Conservation (phyloP, 1,140 invertebrate genomes). For the Neodiprion fabricii region DNA sequence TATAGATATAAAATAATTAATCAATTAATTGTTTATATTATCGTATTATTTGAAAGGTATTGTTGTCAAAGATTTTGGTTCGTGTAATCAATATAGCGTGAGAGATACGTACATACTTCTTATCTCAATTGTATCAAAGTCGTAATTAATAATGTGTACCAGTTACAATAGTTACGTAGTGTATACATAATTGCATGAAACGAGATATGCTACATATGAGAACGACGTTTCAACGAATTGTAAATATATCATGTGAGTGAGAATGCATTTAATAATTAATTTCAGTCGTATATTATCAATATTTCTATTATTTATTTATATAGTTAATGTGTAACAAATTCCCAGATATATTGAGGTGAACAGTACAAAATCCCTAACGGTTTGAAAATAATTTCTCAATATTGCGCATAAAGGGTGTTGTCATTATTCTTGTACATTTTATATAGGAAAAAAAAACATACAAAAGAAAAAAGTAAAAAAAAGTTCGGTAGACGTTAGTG, state of each 20-base stretch:
- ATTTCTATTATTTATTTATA: constrained; percentile 4
- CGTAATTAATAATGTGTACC: too few species aligned
- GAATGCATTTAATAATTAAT: not conserved
- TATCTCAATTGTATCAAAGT: too few species aligned
- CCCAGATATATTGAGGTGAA: not conserved
- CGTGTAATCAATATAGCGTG: too few species aligned
- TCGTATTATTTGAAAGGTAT: too few species aligned
- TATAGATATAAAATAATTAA: too few species aligned
- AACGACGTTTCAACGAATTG: not conserved
- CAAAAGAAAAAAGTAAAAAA: too few species aligned
- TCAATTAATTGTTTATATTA: too few species aligned
- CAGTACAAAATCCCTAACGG: not conserved
- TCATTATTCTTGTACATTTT: not conserved
- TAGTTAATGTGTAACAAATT: not conserved
- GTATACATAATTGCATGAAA: not conserved
- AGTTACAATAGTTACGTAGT: not conserved
- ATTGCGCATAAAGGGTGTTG: too few species aligned
- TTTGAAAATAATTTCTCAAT: not conserved
- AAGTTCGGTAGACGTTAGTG: too few species aligned
- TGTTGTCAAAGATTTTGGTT: too few species aligned
- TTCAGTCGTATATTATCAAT: not conserved
- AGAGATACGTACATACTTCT: too few species aligned
- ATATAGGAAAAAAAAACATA: not conserved
- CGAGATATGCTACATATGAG: not conserved
- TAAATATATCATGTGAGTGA: not conserved